Percentiles rank a stretch among this genome's conserved stretches.
Evolutionary conservation across 2,113 vertebrate genomes (phyloP).

Genomic region (Semnornis frantzii): DNA sequence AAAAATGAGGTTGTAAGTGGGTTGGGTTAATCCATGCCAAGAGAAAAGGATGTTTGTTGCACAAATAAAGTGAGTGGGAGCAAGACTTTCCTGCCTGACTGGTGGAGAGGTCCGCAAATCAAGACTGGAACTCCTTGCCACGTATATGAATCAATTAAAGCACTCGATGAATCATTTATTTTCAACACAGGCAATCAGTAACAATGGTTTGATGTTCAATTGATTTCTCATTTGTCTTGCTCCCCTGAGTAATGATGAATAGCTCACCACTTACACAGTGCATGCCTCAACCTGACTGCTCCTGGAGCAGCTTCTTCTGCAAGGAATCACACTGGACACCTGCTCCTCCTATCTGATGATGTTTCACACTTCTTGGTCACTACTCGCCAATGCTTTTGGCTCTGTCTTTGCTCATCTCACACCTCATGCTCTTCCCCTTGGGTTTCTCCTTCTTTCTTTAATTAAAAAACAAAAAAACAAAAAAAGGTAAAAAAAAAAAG

Average conservation of each 20-base stretch:
- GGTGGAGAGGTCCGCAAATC: conserved; percentile 25
- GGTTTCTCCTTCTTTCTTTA: neutral
- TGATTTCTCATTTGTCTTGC: conserved; percentile 66
- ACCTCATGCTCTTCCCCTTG: fast-evolving
- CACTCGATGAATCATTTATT: conserved; percentile 54
- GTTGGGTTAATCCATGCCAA: neutral
- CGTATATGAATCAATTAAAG: conserved; percentile 38
- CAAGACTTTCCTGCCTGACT: conserved; percentile 59
- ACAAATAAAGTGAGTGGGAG: conserved; percentile 46
- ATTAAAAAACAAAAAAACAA: neutral
- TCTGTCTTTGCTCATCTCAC: neutral
- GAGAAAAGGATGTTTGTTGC: conserved; percentile 55
- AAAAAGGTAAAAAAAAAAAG: neutral
- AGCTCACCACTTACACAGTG: neutral
- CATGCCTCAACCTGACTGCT: conserved; percentile 5
- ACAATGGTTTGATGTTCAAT: conserved; percentile 59
- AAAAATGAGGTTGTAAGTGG: neutral
- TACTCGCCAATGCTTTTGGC: neutral
- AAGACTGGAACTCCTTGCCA: conserved; percentile 31
- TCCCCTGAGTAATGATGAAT: conserved; percentile 43
- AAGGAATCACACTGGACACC: neutral
- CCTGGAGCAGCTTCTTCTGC: neutral
- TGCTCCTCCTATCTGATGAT: neutral
- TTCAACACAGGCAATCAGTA: conserved; percentile 39
- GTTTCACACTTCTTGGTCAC: neutral